A percentile compares a stretch with the other conserved stretches of the same genome.
Conservation (phyloP, 2,888 invertebrate species). For the Nomada ferruginata region DNA sequence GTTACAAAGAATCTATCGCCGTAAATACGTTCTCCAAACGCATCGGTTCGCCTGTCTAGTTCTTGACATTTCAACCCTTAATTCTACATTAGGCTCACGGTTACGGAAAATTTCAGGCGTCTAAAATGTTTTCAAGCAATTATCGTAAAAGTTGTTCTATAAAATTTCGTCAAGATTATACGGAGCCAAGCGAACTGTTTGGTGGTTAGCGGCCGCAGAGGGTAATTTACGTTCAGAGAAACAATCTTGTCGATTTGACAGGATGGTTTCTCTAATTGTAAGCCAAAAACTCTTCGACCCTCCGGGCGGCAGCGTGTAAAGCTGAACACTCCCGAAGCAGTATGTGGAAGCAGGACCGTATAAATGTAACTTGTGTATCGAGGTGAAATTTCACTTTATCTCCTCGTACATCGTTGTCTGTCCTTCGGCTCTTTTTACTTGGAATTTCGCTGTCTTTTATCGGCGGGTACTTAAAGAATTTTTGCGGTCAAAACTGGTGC, state of each 20-base stretch:
- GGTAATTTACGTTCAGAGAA: slow-evolving; percentile 69
- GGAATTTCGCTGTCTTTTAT: neutral
- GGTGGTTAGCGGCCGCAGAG: slow-evolving; percentile 33
- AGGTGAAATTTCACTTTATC: slow-evolving; percentile 1
- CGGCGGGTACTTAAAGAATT: neutral
- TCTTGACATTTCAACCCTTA: slow-evolving; percentile 35
- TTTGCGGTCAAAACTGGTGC: neutral
- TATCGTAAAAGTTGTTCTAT: slow-evolving; percentile 61
- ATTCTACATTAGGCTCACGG: slow-evolving; percentile 40
- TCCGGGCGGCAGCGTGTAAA: slow-evolving; percentile 38
- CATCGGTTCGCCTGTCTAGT: neutral
- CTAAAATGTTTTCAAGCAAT: slow-evolving; percentile 45
- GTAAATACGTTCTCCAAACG: slow-evolving; percentile 10
- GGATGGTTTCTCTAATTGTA: slow-evolving; percentile 63
- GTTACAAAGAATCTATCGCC: slow-evolving; percentile 23
- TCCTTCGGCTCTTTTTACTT: neutral
- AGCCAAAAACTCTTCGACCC: slow-evolving; percentile 52
- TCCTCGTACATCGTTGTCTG: neutral
- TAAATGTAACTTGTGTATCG: slow-evolving; percentile 4
- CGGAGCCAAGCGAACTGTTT: slow-evolving; percentile 32
- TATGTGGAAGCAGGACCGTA: slow-evolving; percentile 12
- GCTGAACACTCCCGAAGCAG: neutral
- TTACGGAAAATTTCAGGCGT: slow-evolving; percentile 44
- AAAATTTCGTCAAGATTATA: slow-evolving; percentile 56
- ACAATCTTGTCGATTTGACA: slow-evolving; percentile 68